Evolutionary conservation across 2,797 vertebrate species (phyloP).

Genomic region (Coranthus polyacanthus): DNA sequence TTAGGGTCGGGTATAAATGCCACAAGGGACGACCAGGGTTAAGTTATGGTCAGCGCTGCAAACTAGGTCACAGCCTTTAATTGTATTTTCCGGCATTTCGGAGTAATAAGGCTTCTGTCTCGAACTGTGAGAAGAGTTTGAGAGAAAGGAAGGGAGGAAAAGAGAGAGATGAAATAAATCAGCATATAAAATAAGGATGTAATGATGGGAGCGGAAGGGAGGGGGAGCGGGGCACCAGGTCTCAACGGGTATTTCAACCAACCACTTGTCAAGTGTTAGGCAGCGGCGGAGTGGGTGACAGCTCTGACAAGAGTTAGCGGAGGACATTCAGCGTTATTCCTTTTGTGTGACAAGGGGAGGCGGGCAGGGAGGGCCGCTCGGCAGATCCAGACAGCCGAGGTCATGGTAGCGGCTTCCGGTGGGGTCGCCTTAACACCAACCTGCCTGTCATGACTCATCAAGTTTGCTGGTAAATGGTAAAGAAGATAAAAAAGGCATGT

Average conservation of each 20-base stretch:
- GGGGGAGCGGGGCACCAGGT: slow-evolving; percentile 38
- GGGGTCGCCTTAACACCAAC: slow-evolving; percentile 60
- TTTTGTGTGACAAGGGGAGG: slow-evolving; percentile 69
- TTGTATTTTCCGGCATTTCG: slow-evolving; percentile 40
- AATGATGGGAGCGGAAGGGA: slow-evolving; percentile 37
- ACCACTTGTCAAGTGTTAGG: slow-evolving; percentile 63
- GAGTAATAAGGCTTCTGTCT: slow-evolving; percentile 22
- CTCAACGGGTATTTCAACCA: slow-evolving; percentile 63
- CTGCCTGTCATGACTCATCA: slow-evolving; percentile 71
- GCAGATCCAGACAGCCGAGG: slow-evolving; percentile 58
- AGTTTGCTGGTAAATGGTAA: slow-evolving; percentile 26
- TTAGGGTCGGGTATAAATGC: slow-evolving; percentile 4
- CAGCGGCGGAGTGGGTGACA: slow-evolving; percentile 66
- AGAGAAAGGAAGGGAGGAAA: neutral
- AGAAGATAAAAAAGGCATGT: slow-evolving; percentile 7
- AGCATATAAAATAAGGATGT: slow-evolving; percentile 55
- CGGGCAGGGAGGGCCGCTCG: slow-evolving; percentile 38
- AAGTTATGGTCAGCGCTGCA: slow-evolving; percentile 13
- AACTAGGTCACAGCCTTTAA: slow-evolving; percentile 41
- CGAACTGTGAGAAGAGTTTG: slow-evolving; percentile 14
- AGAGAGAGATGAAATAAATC: slow-evolving; percentile 49
- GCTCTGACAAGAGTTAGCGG: slow-evolving; percentile 77
- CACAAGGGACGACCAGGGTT: slow-evolving; percentile 29
- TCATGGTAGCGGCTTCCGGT: slow-evolving; percentile 55
- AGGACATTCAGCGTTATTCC: slow-evolving; percentile 64